phyloP scores from a whole-genome alignment of 2,888 invertebrate species.

The Drosophila borealis region DNA sequence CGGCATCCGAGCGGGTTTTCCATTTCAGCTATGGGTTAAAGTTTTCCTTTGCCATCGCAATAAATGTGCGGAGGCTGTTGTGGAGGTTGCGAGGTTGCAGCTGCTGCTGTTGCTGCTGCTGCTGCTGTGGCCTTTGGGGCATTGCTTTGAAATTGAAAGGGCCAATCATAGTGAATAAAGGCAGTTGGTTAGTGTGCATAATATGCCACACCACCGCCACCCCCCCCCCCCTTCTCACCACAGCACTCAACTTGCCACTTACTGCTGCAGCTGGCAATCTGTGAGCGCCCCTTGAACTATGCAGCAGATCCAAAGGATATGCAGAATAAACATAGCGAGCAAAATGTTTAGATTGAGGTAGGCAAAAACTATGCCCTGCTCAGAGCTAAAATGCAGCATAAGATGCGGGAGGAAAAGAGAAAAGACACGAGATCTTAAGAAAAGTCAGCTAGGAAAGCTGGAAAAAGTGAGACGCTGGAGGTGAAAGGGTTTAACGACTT shows the following conservation, averaged over 20 bases:
- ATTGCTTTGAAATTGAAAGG: slow-evolving; percentile 58
- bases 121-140: slow-evolving; percentile 35
- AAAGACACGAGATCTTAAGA: background rate
- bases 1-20: background rate
- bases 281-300: slow-evolving; percentile 9
- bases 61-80: slow-evolving; percentile 5
- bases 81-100: slow-evolving; percentile 16
- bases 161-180: slow-evolving; percentile 56
- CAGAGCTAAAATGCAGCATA: too few species aligned
- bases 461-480: too few species aligned
- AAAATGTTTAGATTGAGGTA: background rate
- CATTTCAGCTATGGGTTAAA: slow-evolving; percentile 15
- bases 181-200: slow-evolving; percentile 54
- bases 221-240: background rate
- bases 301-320: slow-evolving; percentile 7
- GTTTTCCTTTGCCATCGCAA: slow-evolving; percentile 9
- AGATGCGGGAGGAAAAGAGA: too few species aligned
- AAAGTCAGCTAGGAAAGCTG: too few species aligned
- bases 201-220: slow-evolving; percentile 14
- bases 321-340: background rate
- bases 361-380: background rate
- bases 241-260: background rate
- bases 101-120: slow-evolving; percentile 2
- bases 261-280: slow-evolving; percentile 4
- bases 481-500: too few species aligned